Evolutionary conservation across 2,113 vertebrate species (phyloP).

Genomic region (Xyliphius kryptos): DNA sequence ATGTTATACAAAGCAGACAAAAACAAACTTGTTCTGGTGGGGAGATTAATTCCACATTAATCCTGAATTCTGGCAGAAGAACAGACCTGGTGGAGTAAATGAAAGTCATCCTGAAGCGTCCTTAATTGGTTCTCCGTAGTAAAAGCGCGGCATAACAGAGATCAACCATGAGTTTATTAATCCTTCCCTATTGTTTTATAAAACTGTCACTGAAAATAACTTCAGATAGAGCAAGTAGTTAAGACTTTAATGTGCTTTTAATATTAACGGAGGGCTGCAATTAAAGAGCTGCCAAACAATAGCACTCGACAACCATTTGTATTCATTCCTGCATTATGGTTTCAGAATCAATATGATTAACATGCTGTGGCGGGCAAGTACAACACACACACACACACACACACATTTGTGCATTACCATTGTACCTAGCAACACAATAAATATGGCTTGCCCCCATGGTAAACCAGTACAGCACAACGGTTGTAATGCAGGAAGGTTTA

Average conservation of each 20-base stretch:
- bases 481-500: too few relatives aligned
- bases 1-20: slow-evolving; percentile 73
- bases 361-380: slow-evolving; percentile 10
- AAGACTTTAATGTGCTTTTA: slow-evolving; percentile 73
- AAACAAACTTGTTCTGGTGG: slow-evolving; percentile 72
- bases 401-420: too few relatives aligned
- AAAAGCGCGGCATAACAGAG: slow-evolving; percentile 67
- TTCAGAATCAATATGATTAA: slow-evolving; percentile 66
- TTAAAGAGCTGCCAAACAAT: slow-evolving; percentile 68
- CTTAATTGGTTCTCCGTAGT: slow-evolving; percentile 75
- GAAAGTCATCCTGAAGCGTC: slow-evolving; percentile 79
- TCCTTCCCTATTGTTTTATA: slow-evolving; percentile 69
- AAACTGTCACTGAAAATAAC: slow-evolving; percentile 71
- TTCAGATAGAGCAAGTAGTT: slow-evolving; percentile 71
- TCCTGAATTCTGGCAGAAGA: slow-evolving; percentile 74
- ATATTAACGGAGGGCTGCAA: slow-evolving; percentile 63
- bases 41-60: slow-evolving; percentile 80
- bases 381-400: too few relatives aligned
- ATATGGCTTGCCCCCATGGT: too few relatives aligned
- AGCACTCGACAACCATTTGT: slow-evolving; percentile 56
- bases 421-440: too few relatives aligned
- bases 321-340: slow-evolving; percentile 57
- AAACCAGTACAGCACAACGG: too few relatives aligned
- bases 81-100: slow-evolving; percentile 70
- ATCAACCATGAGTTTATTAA: slow-evolving; percentile 74